phyloP scores from a whole-genome alignment of 2,797 vertebrate species.

The Bovichtus variegatus region DNA sequence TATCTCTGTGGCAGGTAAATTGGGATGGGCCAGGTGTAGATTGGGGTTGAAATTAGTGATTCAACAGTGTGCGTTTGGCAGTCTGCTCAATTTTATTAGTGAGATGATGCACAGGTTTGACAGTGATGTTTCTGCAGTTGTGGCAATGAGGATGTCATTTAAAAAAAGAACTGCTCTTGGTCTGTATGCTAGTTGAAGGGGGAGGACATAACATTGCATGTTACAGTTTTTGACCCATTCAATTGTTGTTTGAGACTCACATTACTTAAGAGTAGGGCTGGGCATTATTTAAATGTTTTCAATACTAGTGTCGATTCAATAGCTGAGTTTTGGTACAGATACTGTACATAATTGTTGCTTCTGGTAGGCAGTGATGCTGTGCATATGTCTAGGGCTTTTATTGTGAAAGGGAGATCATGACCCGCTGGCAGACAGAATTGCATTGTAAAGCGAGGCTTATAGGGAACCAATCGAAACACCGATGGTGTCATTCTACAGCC shows the following conservation, averaged over 20 bases:
- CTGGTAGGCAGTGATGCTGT: too few species aligned
- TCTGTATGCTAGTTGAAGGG: background rate
- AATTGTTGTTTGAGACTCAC: background rate
- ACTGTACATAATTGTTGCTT: too few species aligned
- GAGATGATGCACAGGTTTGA: constrained; percentile 5
- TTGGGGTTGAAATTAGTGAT: constrained; percentile 48
- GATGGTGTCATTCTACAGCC: too few species aligned
- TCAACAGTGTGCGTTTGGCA: background rate
- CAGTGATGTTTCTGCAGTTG: background rate
- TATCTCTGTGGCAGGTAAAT: constrained; percentile 60
- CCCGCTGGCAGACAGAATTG: too few species aligned
- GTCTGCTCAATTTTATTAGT: constrained; percentile 1
- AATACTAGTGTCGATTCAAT: background rate
- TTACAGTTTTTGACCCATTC: background rate
- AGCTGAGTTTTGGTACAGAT: background rate
- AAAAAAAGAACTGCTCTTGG: background rate
- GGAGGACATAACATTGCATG: background rate
- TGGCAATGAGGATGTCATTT: background rate
- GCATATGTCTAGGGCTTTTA: too few species aligned
- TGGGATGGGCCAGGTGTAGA: constrained; percentile 36
- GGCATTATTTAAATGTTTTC: background rate
- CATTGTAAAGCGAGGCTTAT: too few species aligned
- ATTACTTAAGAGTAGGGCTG: background rate
- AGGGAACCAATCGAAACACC: too few species aligned
- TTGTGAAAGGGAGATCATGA: too few species aligned